phyloP scores from a whole-genome alignment of 2,113 vertebrate species.

The Synchiropus splendidus region DNA sequence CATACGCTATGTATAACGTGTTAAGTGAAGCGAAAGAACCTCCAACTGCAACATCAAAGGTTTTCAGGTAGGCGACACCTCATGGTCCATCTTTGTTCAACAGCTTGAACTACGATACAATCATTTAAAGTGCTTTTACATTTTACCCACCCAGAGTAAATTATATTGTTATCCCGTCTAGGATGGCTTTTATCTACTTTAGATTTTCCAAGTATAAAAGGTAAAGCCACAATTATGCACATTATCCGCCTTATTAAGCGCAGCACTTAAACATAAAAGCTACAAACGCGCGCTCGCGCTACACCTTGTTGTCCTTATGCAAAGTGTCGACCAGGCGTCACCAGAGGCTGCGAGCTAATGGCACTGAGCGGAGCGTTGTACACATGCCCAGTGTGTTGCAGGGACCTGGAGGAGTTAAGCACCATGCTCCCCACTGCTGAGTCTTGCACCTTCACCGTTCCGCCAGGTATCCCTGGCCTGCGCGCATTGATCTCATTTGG shows the following conservation, averaged over 20 bases:
- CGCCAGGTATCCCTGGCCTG: conserved; percentile 52
- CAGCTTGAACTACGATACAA: conserved; percentile 27
- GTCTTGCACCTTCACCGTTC: conserved; percentile 55
- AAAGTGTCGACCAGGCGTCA: conserved; percentile 46
- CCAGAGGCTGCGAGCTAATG: conserved; percentile 34
- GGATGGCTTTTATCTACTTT: conserved; percentile 42
- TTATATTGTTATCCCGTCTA: conserved; percentile 30
- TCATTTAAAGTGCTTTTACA: conserved; percentile 44
- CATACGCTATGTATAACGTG: no score
- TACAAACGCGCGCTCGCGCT: conserved; percentile 40
- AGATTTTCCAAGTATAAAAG: conserved; percentile 50
- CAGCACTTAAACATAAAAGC: conserved; percentile 48
- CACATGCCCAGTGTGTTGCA: conserved; percentile 46
- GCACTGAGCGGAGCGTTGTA: conserved; percentile 42
- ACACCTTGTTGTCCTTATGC: conserved; percentile 38
- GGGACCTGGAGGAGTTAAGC: conserved; percentile 46
- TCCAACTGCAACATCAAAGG: no score
- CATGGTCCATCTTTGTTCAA: no score
- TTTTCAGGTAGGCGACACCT: no score
- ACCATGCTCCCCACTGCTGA: conserved; percentile 47
- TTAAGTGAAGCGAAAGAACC: no score
- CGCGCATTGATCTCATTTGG: conserved; percentile 67
- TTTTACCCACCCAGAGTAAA: conserved; percentile 47
- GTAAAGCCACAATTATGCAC: conserved; percentile 56
- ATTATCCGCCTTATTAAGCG: conserved; percentile 51